phyloP scores from a whole-genome alignment of 1,140 invertebrate genomes.

The Hylyphantes graminicola region DNA sequence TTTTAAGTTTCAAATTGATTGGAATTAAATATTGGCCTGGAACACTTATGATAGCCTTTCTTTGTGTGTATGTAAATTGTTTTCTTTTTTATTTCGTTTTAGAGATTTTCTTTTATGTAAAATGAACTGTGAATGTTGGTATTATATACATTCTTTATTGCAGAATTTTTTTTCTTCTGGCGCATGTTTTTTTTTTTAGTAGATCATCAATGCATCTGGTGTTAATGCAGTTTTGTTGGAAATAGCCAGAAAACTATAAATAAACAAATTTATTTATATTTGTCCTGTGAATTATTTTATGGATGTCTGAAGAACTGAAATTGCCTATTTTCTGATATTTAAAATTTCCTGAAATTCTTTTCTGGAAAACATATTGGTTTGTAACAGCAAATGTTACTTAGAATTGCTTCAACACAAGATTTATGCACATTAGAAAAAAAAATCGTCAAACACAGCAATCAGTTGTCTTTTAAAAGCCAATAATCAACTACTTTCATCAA shows the following conservation, averaged over 20 bases:
- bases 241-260: conserved; percentile 59
- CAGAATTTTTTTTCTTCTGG: conserved; percentile 8
- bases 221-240: conserved; percentile 48
- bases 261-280: conserved; percentile 59
- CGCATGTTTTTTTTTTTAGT: conserved; percentile 39
- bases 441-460: too few relatives aligned
- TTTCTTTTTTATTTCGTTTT: not conserved
- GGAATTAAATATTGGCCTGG: too few relatives aligned
- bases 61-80: not conserved
- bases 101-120: not conserved
- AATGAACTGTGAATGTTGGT: conserved; percentile 36
- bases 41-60: not conserved
- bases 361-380: too few relatives aligned
- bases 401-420: too few relatives aligned
- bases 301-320: too few relatives aligned
- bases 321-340: too few relatives aligned
- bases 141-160: conserved; percentile 29
- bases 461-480: too few relatives aligned
- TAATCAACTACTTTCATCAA: too few relatives aligned
- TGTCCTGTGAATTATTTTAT: not conserved
- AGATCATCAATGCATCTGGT: conserved; percentile 39
- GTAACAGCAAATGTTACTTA: too few relatives aligned
- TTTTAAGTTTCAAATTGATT: too few relatives aligned
- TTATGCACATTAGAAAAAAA: too few relatives aligned
- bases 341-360: too few relatives aligned